Conservation (phyloP, 2,797 vertebrate species). For the Pseudochirops cupreus region DNA sequence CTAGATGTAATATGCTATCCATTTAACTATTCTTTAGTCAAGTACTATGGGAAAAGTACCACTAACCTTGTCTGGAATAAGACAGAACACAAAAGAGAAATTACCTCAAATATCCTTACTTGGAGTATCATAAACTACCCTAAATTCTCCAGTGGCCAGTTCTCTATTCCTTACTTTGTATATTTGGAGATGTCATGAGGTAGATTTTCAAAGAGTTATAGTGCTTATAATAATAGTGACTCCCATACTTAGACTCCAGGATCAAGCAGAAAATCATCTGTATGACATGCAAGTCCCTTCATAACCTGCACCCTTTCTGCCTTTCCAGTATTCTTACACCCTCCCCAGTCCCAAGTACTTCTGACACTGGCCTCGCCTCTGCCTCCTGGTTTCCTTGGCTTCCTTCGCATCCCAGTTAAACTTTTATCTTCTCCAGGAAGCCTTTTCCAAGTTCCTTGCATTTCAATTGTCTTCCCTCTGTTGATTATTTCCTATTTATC, state of each 20-base stretch:
- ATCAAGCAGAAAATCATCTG: background rate
- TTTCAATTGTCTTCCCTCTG: background rate
- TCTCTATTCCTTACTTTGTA: background rate
- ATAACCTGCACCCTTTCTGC: background rate
- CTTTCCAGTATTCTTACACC: background rate
- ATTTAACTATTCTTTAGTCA: background rate
- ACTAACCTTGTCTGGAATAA: background rate
- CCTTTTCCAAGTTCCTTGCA: background rate
- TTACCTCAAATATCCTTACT: background rate
- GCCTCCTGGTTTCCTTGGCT: background rate
- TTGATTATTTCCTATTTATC: background rate
- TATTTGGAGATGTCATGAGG: background rate
- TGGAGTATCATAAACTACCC: background rate
- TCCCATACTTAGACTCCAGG: background rate
- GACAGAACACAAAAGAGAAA: background rate
- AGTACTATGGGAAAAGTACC: background rate
- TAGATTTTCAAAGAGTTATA: background rate
- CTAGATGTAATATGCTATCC: background rate
- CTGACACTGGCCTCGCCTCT: background rate
- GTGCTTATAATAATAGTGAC: background rate
- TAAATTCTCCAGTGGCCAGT: background rate
- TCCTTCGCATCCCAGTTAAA: background rate
- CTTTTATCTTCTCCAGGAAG: background rate
- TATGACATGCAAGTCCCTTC: background rate
- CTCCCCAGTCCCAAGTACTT: background rate